Evolutionary conservation across 2,113 vertebrate species (phyloP).

Genomic region (Tragelaphus strepsiceros): DNA sequence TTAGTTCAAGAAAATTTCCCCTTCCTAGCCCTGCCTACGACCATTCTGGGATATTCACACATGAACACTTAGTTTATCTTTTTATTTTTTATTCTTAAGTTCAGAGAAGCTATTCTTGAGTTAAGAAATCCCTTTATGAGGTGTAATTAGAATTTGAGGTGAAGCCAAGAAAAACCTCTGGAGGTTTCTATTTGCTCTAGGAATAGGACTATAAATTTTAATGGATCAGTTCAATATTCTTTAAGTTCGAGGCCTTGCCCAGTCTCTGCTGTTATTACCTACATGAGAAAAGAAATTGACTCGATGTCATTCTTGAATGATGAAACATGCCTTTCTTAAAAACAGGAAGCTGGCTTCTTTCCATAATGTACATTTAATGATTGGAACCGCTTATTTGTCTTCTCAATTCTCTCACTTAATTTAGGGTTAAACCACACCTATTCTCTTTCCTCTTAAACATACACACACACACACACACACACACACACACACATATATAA

Average conservation of each 20-base stretch:
- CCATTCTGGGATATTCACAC: background rate
- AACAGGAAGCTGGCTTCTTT: constrained; percentile 18
- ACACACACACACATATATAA: background rate
- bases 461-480: background rate
- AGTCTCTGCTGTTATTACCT: background rate
- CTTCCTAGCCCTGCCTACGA: background rate
- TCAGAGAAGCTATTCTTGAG: constrained; percentile 28
- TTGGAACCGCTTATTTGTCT: background rate
- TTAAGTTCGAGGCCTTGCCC: background rate
- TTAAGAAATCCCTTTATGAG: constrained; percentile 16
- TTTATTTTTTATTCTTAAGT: constrained; percentile 9
- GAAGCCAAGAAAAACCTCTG: constrained; percentile 26
- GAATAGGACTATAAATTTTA: constrained; percentile 20
- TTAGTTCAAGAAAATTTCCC: background rate
- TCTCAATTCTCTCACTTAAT: background rate
- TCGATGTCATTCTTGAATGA: constrained; percentile 12
- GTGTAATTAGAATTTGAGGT: constrained; percentile 48
- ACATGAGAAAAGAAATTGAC: background rate
- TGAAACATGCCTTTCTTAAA: constrained; percentile 12
- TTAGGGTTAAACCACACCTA: background rate
- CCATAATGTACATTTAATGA: constrained; percentile 26
- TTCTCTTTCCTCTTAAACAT: background rate
- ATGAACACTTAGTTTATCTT: background rate
- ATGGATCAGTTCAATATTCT: background rate
- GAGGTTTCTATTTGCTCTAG: constrained; percentile 27